Evolutionary conservation across 2,888 invertebrate genomes (phyloP), one percentile per base, ranked within the genome.

Genomic region (Aradus depressus): DNA sequence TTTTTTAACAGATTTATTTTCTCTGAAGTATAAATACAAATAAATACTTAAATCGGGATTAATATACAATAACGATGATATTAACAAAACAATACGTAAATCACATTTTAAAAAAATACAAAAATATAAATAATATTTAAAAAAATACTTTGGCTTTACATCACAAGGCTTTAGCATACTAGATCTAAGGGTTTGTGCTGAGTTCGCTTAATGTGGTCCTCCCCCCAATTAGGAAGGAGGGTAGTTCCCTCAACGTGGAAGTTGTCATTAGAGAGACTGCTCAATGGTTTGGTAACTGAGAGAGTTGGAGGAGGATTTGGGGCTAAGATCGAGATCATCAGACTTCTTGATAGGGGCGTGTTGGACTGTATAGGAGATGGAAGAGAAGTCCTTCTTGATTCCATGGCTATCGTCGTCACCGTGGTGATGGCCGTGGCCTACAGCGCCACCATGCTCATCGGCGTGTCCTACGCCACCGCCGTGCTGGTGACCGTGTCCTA

Each of bases 261-360:
- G n/a, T n/a, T n/a, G n/a, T n/a, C n/a, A n/a, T n/a, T n/a, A n/a
- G n/a, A n/a, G n/a, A n/a, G n/a, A n/a, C n/a, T n/a, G n/a, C n/a
- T n/a, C n/a, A n/a, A n/a, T n/a, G n/a, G n/a, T n/a, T n/a, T n/a
- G n/a, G n/a, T n/a, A n/a, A n/a, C n/a, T n/a, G n/a, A n/a, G n/a
- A n/a, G n/a, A n/a, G n/a, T n/a, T n/a, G n/a, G n/a, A n/a, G n/a
- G 51, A 48, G n/a, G 54, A 50, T 23, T 44, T 51, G 22, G 51
- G 41, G 25, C 35, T 47, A 14, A 44, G 28, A 28, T 42, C 44
- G 10, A 16, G 44, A 28, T 50, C 50, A 16, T 49, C 48, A 19
- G 53, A 39, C 26, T 53, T 53, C 41, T 53, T 53, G 12, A 43
- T 28, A 14, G 52, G 52, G 1, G 54, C 54, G 32, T 52, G 54